Percentiles rank a stretch among this genome's conserved stretches.
Evolutionary conservation across 2,797 vertebrate species (phyloP).

Genomic region (Fundulus diaphanus): DNA sequence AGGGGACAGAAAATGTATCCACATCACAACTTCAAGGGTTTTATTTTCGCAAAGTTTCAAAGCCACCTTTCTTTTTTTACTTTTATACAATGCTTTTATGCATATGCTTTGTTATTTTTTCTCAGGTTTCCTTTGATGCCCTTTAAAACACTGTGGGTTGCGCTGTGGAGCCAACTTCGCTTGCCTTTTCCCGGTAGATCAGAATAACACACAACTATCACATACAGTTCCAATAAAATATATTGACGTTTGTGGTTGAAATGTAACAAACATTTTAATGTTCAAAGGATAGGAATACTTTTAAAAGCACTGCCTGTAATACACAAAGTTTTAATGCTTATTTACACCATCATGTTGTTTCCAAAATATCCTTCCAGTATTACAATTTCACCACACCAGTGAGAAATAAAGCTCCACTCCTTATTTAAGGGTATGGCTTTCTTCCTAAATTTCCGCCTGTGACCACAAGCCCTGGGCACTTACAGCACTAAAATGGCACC

Average conservation of each 20-base stretch:
- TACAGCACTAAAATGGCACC: neutral
- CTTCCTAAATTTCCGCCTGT: neutral
- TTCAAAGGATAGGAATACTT: too few relatives aligned
- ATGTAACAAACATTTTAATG: neutral
- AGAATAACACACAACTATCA: neutral
- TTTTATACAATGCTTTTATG: neutral
- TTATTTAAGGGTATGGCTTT: neutral
- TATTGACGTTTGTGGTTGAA: neutral
- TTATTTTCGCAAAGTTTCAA: neutral
- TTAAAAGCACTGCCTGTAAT: neutral
- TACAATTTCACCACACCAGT: neutral
- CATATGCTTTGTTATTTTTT: neutral
- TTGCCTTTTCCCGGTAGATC: neutral
- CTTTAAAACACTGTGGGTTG: neutral
- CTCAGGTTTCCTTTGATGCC: neutral
- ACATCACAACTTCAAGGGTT: neutral
- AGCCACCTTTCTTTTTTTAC: neutral
- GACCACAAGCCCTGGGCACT: neutral
- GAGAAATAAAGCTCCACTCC: neutral
- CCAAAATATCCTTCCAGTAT: neutral
- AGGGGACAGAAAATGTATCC: neutral
- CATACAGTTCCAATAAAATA: neutral
- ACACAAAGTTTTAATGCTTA: neutral
- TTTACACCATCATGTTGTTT: neutral
- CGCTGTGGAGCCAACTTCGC: neutral